Conservation (phyloP, 2,888 invertebrate genomes). For the Sarcophaga subvicina region DNA sequence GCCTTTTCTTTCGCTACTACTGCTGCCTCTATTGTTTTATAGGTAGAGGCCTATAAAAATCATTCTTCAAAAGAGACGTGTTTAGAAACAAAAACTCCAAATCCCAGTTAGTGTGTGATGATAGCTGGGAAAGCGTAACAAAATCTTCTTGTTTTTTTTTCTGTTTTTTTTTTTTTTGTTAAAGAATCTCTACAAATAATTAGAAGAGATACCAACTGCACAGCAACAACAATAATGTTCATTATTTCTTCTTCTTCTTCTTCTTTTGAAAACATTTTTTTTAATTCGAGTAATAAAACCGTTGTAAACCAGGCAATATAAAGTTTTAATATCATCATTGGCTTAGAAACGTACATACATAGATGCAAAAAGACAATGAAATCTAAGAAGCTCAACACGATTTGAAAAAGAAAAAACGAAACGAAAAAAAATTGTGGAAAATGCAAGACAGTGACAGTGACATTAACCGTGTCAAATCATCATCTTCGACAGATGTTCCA, state of each 20-base stretch:
- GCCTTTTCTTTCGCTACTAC: not conserved
- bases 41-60: not conserved
- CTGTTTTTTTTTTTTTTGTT: no score
- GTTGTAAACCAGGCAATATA: constrained; percentile 48
- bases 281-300: constrained; percentile 53
- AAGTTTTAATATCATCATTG: constrained; percentile 33
- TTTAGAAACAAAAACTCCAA: not conserved
- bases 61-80: not conserved
- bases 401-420: not conserved
- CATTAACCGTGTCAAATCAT: constrained; percentile 69
- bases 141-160: constrained; percentile 33
- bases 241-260: not conserved
- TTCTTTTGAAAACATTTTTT: not conserved
- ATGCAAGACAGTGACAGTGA: constrained; percentile 52
- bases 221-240: constrained; percentile 22
- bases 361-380: constrained; percentile 13
- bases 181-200: constrained; percentile 62
- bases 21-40: no score
- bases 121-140: constrained; percentile 66
- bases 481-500: constrained; percentile 60
- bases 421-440: not conserved
- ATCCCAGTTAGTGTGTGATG: constrained; percentile 27
- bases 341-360: constrained; percentile 24
- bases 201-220: constrained; percentile 50
- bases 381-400: constrained; percentile 46